Evolutionary conservation across 2,888 invertebrate species (phyloP).

Genomic region (Cryptus armator): DNA sequence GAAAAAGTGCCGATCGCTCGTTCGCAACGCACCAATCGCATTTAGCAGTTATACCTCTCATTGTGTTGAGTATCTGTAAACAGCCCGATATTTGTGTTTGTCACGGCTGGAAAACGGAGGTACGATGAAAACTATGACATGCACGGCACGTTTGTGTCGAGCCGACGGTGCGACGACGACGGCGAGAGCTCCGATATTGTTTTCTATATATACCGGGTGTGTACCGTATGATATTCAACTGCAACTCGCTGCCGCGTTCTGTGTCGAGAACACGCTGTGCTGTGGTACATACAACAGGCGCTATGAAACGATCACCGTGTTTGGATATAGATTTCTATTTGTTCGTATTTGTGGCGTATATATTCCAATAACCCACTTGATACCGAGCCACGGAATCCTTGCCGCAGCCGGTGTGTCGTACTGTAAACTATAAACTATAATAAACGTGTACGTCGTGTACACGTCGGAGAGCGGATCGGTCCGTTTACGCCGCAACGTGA

Average conservation of each 20-base stretch:
- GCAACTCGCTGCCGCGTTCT: not conserved
- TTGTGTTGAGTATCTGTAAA: too few species aligned
- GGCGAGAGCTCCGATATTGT: slow-evolving; percentile 39
- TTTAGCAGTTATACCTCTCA: too few species aligned
- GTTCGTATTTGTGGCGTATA: slow-evolving; percentile 41
- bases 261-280: not conserved
- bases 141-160: slow-evolving; percentile 21
- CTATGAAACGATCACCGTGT: slow-evolving; percentile 5
- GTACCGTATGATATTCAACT: slow-evolving; percentile 14
- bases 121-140: slow-evolving; percentile 34
- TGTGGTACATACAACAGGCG: not conserved
- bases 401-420: not conserved
- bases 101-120: not conserved
- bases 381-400: slow-evolving; percentile 19
- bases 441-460: not conserved
- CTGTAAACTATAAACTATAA: not conserved
- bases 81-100: slow-evolving; percentile 1
- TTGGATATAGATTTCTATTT: slow-evolving; percentile 22
- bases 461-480: slow-evolving; percentile 36
- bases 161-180: slow-evolving; percentile 15
- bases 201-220: slow-evolving; percentile 28
- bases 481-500: slow-evolving; percentile 36
- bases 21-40: not conserved
- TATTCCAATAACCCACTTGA: slow-evolving; percentile 52
- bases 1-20: not conserved